Percentiles rank a stretch among this genome's conserved stretches.
These are phyloP conservation scores for Leuciscus idus DNA, from an alignment of 2,113 vertebrate species.

Conservation along the genomic window DNA sequence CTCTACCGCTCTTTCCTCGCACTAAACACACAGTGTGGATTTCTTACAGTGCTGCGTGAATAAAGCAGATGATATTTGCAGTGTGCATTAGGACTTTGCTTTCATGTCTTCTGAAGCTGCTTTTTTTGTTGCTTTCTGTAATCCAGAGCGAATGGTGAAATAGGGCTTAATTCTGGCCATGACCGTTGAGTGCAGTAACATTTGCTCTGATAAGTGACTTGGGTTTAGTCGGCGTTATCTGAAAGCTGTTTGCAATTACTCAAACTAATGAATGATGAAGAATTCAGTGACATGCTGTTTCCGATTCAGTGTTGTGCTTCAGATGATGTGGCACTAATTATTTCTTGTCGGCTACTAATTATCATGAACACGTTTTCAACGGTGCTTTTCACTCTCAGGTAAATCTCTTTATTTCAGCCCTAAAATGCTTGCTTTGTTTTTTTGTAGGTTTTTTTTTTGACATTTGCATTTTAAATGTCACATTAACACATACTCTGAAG, in stretches of 20 bases:
- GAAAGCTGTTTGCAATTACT: slow-evolving; percentile 15
- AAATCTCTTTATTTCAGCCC: neutral
- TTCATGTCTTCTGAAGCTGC: neutral
- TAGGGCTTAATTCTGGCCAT: neutral
- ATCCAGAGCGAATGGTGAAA: neutral
- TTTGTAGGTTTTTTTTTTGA: neutral
- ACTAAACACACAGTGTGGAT: neutral
- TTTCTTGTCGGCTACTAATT: neutral
- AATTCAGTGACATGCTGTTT: neutral
- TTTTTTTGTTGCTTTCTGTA: neutral
- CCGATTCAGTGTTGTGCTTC: neutral
- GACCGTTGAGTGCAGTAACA: neutral
- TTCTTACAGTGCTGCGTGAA: neutral
- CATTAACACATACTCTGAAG: neutral
- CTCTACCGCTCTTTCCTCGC: neutral
- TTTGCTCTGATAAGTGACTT: slow-evolving; percentile 11
- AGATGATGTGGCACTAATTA: neutral
- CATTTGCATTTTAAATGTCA: neutral
- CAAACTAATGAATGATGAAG: slow-evolving; percentile 32
- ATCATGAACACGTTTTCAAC: neutral
- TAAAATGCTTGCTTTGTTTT: neutral
- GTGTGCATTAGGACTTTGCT: neutral
- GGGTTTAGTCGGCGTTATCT: neutral
- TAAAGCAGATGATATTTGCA: neutral
- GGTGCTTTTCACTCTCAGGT: neutral